Evolutionary conservation across 30 jellyfish, hydroid and myxozoan species (phyloP).

Genomic region (Rhopilema esculentum): DNA sequence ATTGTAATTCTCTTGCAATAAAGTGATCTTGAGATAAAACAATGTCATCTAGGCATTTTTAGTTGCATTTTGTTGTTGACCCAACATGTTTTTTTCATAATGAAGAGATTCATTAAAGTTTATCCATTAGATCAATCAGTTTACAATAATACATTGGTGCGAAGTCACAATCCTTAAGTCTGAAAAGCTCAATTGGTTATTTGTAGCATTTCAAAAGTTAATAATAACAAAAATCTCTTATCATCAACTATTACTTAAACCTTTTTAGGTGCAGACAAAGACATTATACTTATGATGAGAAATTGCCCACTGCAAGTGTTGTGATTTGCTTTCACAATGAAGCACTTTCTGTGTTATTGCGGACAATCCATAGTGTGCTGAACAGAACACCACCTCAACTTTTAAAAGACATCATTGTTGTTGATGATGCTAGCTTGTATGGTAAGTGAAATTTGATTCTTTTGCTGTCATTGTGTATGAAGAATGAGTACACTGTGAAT

Average conservation of each 20-base stretch:
- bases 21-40: too few relatives aligned
- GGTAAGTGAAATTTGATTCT: constrained; percentile 51
- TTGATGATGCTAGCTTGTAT: constrained; percentile 95
- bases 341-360: constrained; percentile 84
- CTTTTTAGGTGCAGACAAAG: constrained; percentile 78
- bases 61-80: background rate
- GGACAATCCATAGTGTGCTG: constrained; percentile 94
- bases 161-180: too few relatives aligned
- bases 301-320: constrained; percentile 94
- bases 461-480: background rate
- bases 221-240: too few relatives aligned
- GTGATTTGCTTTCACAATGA: constrained; percentile 97
- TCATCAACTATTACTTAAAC: background rate
- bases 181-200: too few relatives aligned
- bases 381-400: constrained; percentile 97
- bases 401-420: constrained; percentile 78
- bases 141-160: too few relatives aligned
- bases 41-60: too few relatives aligned
- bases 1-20: too few relatives aligned
- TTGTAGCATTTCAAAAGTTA: too few relatives aligned
- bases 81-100: too few relatives aligned
- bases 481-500: background rate
- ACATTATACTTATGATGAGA: constrained; percentile 81
- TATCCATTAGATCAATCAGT: too few relatives aligned
- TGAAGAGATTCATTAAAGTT: too few relatives aligned